Evolutionary conservation across 2,113 vertebrate genomes (phyloP).

Genomic region (Larimichthys polyactis): DNA sequence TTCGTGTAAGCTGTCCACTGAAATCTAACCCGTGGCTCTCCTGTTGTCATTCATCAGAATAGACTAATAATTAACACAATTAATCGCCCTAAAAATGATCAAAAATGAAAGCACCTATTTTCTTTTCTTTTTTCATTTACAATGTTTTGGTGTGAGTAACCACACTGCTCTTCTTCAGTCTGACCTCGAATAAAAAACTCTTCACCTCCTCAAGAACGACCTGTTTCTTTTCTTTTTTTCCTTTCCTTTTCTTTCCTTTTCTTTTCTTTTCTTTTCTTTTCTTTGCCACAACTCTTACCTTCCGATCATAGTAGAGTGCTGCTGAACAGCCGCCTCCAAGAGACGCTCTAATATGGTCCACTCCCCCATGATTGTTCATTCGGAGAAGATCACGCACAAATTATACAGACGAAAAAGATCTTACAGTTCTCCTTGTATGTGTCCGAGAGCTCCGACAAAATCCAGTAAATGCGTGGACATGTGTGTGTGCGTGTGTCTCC

Average conservation of each 20-base stretch:
- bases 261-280: too few species aligned
- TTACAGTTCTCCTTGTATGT: neutral
- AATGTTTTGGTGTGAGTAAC: too few species aligned
- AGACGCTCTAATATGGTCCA: conserved; percentile 95
- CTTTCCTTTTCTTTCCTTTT: neutral
- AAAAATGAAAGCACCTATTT: too few species aligned
- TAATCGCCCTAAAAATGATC: too few species aligned
- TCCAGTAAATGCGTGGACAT: neutral
- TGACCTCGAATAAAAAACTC: neutral
- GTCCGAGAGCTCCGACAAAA: neutral
- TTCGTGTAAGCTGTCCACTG: too few species aligned
- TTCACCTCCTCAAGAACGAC: neutral
- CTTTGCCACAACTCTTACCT: conserved; percentile 83
- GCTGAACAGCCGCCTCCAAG: conserved; percentile 93
- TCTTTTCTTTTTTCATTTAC: too few species aligned
- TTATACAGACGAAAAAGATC: neutral
- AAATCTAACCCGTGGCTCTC: too few species aligned
- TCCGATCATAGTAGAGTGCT: conserved; percentile 96
- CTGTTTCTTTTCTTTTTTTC: neutral
- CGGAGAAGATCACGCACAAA: conserved; percentile 80
- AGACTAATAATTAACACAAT: too few species aligned
- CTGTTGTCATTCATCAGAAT: too few species aligned
- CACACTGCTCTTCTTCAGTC: too few species aligned
- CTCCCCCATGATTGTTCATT: conserved; percentile 93
- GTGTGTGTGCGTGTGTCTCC: neutral